phyloP scores from a whole-genome alignment of 2,888 invertebrate genomes.

The Coelopa pilipes region DNA sequence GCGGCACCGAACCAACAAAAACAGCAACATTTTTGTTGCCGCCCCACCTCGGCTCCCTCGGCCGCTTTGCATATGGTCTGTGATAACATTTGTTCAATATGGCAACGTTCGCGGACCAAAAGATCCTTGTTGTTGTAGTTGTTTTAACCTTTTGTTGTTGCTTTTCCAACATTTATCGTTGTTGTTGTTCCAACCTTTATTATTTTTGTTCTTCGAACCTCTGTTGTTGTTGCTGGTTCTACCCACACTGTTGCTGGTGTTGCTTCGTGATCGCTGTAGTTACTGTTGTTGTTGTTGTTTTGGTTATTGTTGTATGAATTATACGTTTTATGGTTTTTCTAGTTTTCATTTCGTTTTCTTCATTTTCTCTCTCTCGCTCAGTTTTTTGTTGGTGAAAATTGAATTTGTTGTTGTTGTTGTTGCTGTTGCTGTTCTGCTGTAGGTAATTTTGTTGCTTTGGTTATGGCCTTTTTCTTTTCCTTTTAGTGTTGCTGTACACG shows the following conservation, averaged over 20 bases:
- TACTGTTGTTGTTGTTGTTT: not conserved
- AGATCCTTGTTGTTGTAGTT: not conserved
- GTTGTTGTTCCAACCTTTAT: not conserved
- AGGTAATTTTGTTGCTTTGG: constrained; percentile 5
- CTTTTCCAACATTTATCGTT: not conserved
- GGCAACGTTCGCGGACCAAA: constrained; percentile 8
- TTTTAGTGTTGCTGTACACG: not conserved
- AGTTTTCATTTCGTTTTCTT: not conserved
- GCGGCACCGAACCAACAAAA: not conserved
- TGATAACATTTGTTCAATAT: constrained; percentile 37
- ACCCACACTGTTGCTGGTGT: not conserved
- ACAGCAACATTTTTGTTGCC: constrained; percentile 2
- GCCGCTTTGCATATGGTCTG: constrained; percentile 32
- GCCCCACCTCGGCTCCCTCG: not conserved
- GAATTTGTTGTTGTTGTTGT: not conserved
- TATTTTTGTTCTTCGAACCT: not conserved
- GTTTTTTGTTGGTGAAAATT: constrained; percentile 14
- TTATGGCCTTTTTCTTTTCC: not conserved
- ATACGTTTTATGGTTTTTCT: constrained; percentile 21
- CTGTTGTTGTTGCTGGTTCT: not conserved
- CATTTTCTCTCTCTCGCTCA: not conserved
- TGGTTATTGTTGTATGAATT: constrained; percentile 13
- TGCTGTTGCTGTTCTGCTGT: too few species aligned
- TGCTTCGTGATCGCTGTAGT: not conserved
- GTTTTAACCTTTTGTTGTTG: not conserved